These are phyloP conservation scores for Pachydiplax longipennis DNA, from an alignment of 2,888 invertebrate species.

Conservation along the genomic window DNA sequence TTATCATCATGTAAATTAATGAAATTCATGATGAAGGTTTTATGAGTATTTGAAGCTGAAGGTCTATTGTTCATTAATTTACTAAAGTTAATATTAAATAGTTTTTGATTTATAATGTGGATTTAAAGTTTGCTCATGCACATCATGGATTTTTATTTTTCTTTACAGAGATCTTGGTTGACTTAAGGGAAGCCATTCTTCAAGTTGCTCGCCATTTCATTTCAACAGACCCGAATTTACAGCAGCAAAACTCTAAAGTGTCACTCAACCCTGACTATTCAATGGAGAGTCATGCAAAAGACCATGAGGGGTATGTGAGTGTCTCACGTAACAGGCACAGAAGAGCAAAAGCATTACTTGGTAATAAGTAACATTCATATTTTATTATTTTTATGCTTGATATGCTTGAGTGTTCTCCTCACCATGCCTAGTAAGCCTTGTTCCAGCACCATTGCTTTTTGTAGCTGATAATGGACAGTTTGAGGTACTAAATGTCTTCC, in stretches of 20 bases:
- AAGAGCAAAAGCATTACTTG: constrained; percentile 91
- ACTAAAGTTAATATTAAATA: too few species aligned
- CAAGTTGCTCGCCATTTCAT: constrained; percentile 95
- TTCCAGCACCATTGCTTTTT: not conserved
- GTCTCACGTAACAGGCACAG: constrained; percentile 86
- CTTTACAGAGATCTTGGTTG: constrained; percentile 86
- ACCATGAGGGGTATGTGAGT: constrained; percentile 94
- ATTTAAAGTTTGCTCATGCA: too few species aligned
- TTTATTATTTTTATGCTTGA: not conserved
- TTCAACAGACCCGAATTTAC: constrained; percentile 85
- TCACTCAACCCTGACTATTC: constrained; percentile 81
- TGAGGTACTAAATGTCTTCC: not conserved
- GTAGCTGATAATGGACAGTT: not conserved
- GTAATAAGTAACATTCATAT: constrained; percentile 55
- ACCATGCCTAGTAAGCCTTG: too few species aligned
- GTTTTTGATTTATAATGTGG: too few species aligned
- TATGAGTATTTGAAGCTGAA: too few species aligned
- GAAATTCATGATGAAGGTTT: too few species aligned
- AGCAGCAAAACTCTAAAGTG: constrained; percentile 62
- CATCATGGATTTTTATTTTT: not conserved
- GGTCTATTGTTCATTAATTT: too few species aligned
- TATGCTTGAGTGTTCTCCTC: not conserved
- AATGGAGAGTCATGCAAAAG: constrained; percentile 93
- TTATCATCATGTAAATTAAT: too few species aligned
- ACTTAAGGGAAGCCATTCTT: constrained; percentile 92